Base-by-base conservation (phyloP, 2,797 vertebrate species). In the Sebastes trivittatus region DNA sequence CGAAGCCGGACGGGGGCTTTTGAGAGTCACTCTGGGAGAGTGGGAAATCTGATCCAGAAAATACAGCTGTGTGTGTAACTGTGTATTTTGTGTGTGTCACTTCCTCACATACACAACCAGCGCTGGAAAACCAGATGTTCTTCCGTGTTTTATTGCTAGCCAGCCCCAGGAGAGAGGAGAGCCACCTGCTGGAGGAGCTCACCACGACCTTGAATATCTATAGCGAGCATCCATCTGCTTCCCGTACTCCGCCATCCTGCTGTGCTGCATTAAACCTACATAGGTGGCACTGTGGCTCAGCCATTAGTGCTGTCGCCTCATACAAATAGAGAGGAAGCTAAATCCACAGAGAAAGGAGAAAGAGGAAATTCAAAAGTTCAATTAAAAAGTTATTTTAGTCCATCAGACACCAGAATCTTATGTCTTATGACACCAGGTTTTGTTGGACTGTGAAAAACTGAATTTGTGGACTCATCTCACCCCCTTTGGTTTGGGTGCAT, bases 181-280 rank as follows among this genome's bases (percentile, higher is more conserved):
- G 89, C 90, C 93, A 92, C 92, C 93, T 94, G 88, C 87, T 89
- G 91, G 92, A 88, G 81, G 80, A 82, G 79, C 77, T 88, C 64
- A 55, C 63, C 76, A 11, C 67, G 90, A 91, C 89, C 89, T 92
- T 94, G 79, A 78, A 69, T 77, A 80, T 79, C 75, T 79, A 80
- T 72, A 78, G 72, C 13, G 81, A 22, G 36, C 62, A 61, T 92
- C 87, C 90, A 86, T 91, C 86, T 93, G 91, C 84, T 88, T 91
- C 82, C 82, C 27, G 72, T 75, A 11, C n/a, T 32, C 75, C 75
- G 7, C 22, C 59, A 63, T 73, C 80, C 87, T 75, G 81, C 83
- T 76, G 74, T 38, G 63, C 36, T 38, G n/a, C 74, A 74, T 73
- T 77, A 80, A 77, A 85, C 69, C 72, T 83, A 69, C 36, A 72